A percentile compares a stretch with the other conserved stretches of the same genome.
Evolutionary conservation across 2,113 vertebrate genomes (phyloP).

Genomic region (Menura novaehollandiae): DNA sequence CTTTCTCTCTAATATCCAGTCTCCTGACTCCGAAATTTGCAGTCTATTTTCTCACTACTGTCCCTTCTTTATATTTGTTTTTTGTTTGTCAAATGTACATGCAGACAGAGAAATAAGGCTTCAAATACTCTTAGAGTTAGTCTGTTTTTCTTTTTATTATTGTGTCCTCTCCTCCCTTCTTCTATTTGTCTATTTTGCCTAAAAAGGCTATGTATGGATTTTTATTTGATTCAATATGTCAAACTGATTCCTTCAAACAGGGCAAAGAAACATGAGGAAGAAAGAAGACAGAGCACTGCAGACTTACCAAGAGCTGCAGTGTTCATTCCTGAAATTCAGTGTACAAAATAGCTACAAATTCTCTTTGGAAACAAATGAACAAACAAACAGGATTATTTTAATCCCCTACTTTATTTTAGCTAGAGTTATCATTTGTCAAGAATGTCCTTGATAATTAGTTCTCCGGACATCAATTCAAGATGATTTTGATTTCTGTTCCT

Average conservation of each 20-base stretch:
- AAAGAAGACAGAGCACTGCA: background rate
- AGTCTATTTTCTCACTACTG: constrained; percentile 1
- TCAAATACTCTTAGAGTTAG: background rate
- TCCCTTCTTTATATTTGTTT: constrained; percentile 30
- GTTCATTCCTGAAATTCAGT: background rate
- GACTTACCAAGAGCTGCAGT: background rate
- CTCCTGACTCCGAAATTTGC: background rate
- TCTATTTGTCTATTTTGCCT: background rate
- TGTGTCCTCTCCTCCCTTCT: background rate
- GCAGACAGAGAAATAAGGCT: constrained; percentile 21
- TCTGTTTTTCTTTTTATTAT: background rate
- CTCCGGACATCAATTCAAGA: background rate
- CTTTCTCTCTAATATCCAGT: background rate
- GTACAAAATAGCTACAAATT: background rate
- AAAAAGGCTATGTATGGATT: background rate
- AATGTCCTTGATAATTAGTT: background rate
- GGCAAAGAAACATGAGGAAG: background rate
- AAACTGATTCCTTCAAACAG: constrained; percentile 23
- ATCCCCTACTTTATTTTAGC: background rate
- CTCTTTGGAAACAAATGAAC: background rate
- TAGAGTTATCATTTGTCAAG: background rate
- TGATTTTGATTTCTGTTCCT: background rate
- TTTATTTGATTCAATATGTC: constrained; percentile 33
- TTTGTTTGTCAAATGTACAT: background rate
- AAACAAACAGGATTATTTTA: background rate